Evolutionary conservation across 92 coral and sea anemone genomes (phyloP).

Genomic region (Blastomussa wellsi): DNA sequence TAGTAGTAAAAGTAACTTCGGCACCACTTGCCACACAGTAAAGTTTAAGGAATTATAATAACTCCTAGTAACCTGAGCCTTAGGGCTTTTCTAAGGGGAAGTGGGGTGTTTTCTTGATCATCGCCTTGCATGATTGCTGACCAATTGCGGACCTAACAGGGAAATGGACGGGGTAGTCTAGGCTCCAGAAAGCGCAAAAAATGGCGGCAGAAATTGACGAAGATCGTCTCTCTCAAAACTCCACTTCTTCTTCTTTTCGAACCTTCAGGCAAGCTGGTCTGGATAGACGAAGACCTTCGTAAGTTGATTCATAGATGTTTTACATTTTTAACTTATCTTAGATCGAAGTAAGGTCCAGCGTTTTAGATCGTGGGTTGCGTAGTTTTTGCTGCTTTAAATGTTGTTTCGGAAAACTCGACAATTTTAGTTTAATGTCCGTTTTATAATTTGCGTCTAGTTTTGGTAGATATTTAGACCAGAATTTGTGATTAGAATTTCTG

Average conservation of each 20-base stretch:
- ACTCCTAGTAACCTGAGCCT: too few species aligned
- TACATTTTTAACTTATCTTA: background rate
- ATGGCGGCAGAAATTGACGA: constrained; percentile 45
- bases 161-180: background rate
- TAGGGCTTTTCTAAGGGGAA: too few species aligned
- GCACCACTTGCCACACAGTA: too few species aligned
- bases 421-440: too few species aligned
- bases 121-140: background rate
- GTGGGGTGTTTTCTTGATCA: too few species aligned
- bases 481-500: background rate
- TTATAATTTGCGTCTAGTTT: background rate
- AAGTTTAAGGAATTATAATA: too few species aligned
- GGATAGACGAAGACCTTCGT: constrained; percentile 66
- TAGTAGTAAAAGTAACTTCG: too few species aligned
- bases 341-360: background rate
- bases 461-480: background rate
- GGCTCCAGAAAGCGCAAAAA: background rate
- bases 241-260: constrained; percentile 15
- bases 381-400: too few species aligned
- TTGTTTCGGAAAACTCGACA: too few species aligned
- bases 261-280: constrained; percentile 31
- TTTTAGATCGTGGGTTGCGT: too few species aligned
- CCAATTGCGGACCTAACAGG: background rate
- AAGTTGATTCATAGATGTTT: constrained; percentile 23
- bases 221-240: constrained; percentile 6